A percentile compares a stretch with the other conserved stretches of the same genome.
Evolutionary conservation across 2,113 vertebrate genomes (phyloP).

Genomic region (Dinomys branickii): DNA sequence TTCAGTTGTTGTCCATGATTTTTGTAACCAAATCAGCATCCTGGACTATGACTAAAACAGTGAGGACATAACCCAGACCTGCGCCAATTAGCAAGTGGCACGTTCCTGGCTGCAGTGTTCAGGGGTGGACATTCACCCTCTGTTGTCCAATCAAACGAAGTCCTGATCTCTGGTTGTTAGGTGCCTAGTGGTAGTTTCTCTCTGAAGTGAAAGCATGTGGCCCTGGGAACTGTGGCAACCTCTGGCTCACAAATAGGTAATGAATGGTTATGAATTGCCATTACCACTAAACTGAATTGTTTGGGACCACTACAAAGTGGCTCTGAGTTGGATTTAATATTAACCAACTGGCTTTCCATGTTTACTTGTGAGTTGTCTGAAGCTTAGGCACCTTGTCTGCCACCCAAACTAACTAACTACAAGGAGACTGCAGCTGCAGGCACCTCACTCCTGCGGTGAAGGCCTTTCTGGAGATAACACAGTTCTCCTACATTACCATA

Average conservation of each 20-base stretch:
- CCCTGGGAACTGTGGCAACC: background rate
- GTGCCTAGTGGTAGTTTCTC: background rate
- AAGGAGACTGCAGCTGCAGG: too few relatives aligned
- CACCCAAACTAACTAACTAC: too few relatives aligned
- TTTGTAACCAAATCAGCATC: slow-evolving; percentile 33
- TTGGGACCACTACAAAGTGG: too few relatives aligned
- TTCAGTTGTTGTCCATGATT: background rate
- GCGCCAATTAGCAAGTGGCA: background rate
- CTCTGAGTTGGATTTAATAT: too few relatives aligned
- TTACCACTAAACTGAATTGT: slow-evolving; percentile 1
- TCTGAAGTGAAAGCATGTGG: slow-evolving; percentile 30
- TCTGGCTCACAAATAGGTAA: background rate
- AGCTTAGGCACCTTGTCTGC: too few relatives aligned
- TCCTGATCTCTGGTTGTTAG: background rate
- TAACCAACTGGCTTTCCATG: too few relatives aligned
- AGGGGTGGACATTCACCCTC: background rate
- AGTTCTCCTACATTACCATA: too few relatives aligned
- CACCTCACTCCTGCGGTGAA: too few relatives aligned
- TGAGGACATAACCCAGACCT: background rate
- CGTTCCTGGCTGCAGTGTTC: background rate
- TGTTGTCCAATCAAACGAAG: slow-evolving; percentile 23
- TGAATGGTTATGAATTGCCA: background rate
- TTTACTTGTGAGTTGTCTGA: too few relatives aligned
- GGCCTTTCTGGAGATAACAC: too few relatives aligned
- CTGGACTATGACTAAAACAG: slow-evolving; percentile 50